Base-by-base conservation (phyloP, 2,797 vertebrate genomes). In the Chiloscyllium punctatum region DNA sequence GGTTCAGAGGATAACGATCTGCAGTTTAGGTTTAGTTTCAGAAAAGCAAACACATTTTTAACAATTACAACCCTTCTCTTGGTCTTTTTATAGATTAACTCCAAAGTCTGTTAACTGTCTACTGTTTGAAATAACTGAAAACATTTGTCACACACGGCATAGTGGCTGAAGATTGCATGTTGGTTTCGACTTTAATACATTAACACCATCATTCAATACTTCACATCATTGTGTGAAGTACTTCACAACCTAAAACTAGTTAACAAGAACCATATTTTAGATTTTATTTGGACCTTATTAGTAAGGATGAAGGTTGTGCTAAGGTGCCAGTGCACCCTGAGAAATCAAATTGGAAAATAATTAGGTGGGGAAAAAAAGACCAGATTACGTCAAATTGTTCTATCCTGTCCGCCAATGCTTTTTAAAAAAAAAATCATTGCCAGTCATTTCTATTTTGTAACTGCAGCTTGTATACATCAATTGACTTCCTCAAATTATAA, bases 31-130 rank as follows among this genome's bases (percentile, higher is more conserved):
- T 74, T 48, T 51, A 94, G 68, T 25, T 51, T 71, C 94, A 30
- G 69, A 94, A 94, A 94, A 72, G 68, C 74, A 94, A 94, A 94
- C 94, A 94, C 69, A 33, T 30, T 94, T 72, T 94, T 94, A 94
- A 94, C 37, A 94, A 94, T 94, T 94, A 74, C 66, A 94, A 74
- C 42, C 42, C 69, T 94, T 91, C 33, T 91, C 88, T 72, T 53
- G 42, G 68, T 72, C 68, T 94, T 72, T 91, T 91, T 72, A 51
- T 94, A 74, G 92, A 74, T 51, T 72, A 27, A 94, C 72, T 72
- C 69, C 66, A 42, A 72, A 51, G 48, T 53, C 68, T 42, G 23
- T 74, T 94, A 94, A 71, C 94, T 94, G 42, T 69, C 68, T 71
- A 37, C 92, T 94, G 25, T 48, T 94, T 21, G 53, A 48, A 74